Base-by-base conservation (phyloP, 2,797 vertebrate species). In the Smutsia gigantea region DNA sequence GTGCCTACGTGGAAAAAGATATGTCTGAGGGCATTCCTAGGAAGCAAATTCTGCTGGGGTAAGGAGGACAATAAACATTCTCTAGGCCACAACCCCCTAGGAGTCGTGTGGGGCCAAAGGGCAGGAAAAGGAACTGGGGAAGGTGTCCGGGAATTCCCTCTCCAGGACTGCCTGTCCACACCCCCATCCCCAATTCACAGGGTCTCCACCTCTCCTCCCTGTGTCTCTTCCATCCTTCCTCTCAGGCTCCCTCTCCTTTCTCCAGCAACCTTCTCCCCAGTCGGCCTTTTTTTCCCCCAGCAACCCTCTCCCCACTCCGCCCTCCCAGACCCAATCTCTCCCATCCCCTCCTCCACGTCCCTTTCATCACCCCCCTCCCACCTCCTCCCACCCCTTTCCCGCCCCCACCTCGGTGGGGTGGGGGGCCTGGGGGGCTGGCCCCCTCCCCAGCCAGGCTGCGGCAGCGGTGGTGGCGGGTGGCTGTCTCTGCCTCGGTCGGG, bases 361-460 rank as follows among this genome's bases (percentile, higher is more conserved):
- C 82, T 25, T n/a, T 42, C 81, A 8, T 71, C 95, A 63, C 89
- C 97, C 85, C 66, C 92, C 92, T 21, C 95, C 97, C 96, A 6
- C 93, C 23, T 39, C 79, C 82, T 64, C 93, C 93, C 97, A 37
- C 69, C 97, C 97, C 93, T 74, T 94, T 94, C 93, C 96, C 93
- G 94, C 98, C 98, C 98, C 96, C 97, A 98, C 98, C 97, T 97
- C 98, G 94, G 78, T 69, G 98, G 97, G 97, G 98, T 95, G 77
- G 94, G 92, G 86, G 84, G 93, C 84, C 84, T 91, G 72, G 94
- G 93, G 87, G 83, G 93, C 97, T 71, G 97, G 95, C 96, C 97
- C 97, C 93, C 88, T 96, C 91, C 96, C 97, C 97, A 95, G 97
- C 97, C 97, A 94, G 97, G 97, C 96, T 98, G 97, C 98, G 95